A percentile compares a stretch with the other conserved stretches of the same genome.
Conservation (phyloP, 2,888 invertebrate species). For the Palloptera scutellata region DNA sequence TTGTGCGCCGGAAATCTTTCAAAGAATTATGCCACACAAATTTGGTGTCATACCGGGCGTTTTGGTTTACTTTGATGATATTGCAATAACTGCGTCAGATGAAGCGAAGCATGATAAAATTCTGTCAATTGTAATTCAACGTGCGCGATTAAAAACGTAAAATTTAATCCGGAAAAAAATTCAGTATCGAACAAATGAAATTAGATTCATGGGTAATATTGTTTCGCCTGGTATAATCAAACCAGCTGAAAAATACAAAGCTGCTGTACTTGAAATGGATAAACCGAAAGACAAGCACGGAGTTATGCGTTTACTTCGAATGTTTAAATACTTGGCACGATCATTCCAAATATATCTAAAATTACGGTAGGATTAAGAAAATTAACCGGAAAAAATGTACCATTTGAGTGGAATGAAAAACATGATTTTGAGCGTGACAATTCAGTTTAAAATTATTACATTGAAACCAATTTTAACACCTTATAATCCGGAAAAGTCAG, state of each 20-base stretch:
- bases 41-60: conserved; percentile 54
- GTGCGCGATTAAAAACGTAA: conserved; percentile 30
- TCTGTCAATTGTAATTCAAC: conserved; percentile 24
- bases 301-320: conserved; percentile 16
- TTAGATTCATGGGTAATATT: conserved; percentile 26
- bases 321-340: conserved; percentile 15
- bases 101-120: conserved; percentile 17
- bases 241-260: conserved; percentile 17
- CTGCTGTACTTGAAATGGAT: conserved; percentile 14
- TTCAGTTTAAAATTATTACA: conserved; percentile 4
- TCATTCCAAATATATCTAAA: conserved; percentile 31
- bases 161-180: conserved; percentile 19
- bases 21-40: conserved; percentile 46
- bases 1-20: conserved; percentile 50
- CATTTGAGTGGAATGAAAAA: conserved; percentile 27
- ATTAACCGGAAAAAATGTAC: conserved; percentile 33
- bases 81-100: conserved; percentile 35
- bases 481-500: conserved; percentile 28
- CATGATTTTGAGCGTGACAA: conserved; percentile 29
- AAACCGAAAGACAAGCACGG: conserved; percentile 9
- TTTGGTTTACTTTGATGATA: conserved; percentile 54
- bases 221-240: conserved; percentile 15
- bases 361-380: conserved; percentile 29
- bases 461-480: too few species aligned
- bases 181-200: conserved; percentile 24